phyloP scores from a whole-genome alignment of 2,888 invertebrate genomes.

The Caenorhabditis virilis region DNA sequence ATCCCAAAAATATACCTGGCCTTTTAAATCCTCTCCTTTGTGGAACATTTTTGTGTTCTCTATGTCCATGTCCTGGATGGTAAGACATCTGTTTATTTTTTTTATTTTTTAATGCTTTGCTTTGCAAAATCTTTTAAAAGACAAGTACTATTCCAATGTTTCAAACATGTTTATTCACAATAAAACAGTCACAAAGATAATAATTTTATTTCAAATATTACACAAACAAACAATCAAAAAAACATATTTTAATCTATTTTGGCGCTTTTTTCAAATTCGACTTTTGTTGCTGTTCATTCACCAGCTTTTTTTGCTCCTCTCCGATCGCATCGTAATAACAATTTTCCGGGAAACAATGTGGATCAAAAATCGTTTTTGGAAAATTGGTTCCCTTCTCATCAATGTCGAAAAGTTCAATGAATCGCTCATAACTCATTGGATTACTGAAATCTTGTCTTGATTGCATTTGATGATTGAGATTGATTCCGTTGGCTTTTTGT shows the following conservation, averaged over 20 bases:
- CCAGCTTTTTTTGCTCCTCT: slow-evolving; percentile 37
- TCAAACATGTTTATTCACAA: neutral
- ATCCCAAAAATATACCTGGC: too few relatives aligned
- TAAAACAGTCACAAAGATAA: neutral
- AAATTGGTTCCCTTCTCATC: slow-evolving; percentile 53
- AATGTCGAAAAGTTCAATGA: slow-evolving; percentile 48
- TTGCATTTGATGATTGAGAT: slow-evolving; percentile 40
- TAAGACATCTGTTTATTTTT: slow-evolving; percentile 37
- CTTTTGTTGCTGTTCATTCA: slow-evolving; percentile 18
- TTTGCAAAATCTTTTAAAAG: neutral
- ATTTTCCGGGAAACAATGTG: slow-evolving; percentile 45
- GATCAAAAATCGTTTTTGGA: slow-evolving; percentile 41
- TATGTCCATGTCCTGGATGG: slow-evolving; percentile 40
- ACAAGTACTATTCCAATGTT: neutral
- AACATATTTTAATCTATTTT: slow-evolving; percentile 4
- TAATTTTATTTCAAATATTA: neutral
- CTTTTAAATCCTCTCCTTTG: slow-evolving; percentile 19
- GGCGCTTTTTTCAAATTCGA: neutral
- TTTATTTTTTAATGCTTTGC: too few relatives aligned
- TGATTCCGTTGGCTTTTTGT: slow-evolving; percentile 32
- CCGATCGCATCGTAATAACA: slow-evolving; percentile 46
- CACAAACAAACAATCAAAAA: neutral
- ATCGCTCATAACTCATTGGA: slow-evolving; percentile 50
- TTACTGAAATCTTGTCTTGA: slow-evolving; percentile 39
- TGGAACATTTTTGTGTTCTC: slow-evolving; percentile 7